Conservation (phyloP, 37 sponge, comb jelly and placozoan species). For the Petrosia ficiformis region DNA sequence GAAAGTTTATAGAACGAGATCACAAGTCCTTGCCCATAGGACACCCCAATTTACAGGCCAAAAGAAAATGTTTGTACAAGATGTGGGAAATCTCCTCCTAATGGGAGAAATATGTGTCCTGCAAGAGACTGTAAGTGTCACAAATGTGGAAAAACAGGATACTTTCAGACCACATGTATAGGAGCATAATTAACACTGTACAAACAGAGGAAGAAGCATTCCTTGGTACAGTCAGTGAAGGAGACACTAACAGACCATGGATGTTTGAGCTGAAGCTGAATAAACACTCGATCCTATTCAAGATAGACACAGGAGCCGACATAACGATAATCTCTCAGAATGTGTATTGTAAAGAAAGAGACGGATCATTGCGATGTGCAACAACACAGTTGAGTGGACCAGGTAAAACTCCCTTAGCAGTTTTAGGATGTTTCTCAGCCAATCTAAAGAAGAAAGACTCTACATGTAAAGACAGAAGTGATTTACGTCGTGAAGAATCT, state of each 20-base stretch:
- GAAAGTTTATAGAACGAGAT: not conserved
- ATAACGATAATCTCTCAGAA: not conserved
- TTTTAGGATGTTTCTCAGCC: not conserved
- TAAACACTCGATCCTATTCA: not conserved
- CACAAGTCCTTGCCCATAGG: not conserved
- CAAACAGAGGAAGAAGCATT: not conserved
- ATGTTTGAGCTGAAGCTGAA: not conserved
- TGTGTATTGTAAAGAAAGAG: not conserved
- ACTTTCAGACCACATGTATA: not conserved
- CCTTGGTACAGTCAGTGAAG: not conserved
- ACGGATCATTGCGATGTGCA: not conserved
- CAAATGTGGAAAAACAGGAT: slow-evolving; percentile 19
- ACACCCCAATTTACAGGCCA: not conserved
- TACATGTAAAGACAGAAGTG: not conserved
- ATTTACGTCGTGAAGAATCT: slow-evolving; percentile 10
- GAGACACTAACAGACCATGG: not conserved
- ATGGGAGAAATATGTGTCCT: slow-evolving; percentile 13
- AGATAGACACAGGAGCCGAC: slow-evolving; percentile 17
- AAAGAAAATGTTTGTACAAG: not conserved
- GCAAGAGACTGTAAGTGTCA: slow-evolving; percentile 8
- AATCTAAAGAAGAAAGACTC: not conserved
- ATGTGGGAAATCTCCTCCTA: slow-evolving; percentile 17
- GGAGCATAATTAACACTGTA: not conserved
- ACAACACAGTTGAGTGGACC: not conserved
- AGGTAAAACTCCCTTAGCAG: not conserved